Conservation (phyloP, 2,888 invertebrate species). For the Disparrhopalites patrizii region DNA sequence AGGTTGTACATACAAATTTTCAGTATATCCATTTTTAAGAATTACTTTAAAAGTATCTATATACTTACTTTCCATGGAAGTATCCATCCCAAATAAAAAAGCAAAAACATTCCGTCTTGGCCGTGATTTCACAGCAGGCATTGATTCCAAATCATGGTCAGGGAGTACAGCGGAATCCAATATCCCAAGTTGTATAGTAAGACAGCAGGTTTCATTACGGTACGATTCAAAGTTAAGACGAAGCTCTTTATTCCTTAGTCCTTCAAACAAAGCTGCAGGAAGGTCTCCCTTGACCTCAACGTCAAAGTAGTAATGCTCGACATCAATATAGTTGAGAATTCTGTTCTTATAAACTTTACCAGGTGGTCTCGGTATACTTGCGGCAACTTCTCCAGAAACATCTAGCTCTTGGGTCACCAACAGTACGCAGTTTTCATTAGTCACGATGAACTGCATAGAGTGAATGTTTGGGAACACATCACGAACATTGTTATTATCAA, state of each 20-base stretch:
- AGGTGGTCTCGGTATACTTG: slow-evolving; percentile 12
- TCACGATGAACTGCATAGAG: slow-evolving; percentile 9
- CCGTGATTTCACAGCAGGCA: slow-evolving; percentile 12
- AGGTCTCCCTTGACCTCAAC: slow-evolving; percentile 15
- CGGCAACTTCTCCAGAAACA: slow-evolving; percentile 23
- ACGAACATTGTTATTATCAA: neutral
- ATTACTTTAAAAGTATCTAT: too few relatives aligned
- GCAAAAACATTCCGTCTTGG: slow-evolving; percentile 20
- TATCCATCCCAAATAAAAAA: slow-evolving; percentile 28
- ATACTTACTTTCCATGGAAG: slow-evolving; percentile 14
- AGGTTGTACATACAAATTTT: too few relatives aligned
- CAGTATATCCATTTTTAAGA: too few relatives aligned
- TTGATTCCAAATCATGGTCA: slow-evolving; percentile 29
- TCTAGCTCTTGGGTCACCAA: slow-evolving; percentile 28
- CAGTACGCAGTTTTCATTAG: slow-evolving; percentile 8
- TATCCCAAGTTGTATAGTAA: slow-evolving; percentile 30
- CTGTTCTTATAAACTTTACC: slow-evolving; percentile 19
- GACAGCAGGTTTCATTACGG: slow-evolving; percentile 1
- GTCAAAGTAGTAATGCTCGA: slow-evolving; percentile 28
- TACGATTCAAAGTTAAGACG: slow-evolving; percentile 28
- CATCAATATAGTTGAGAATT: slow-evolving; percentile 29
- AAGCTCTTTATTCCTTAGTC: slow-evolving; percentile 28
- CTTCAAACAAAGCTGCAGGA: slow-evolving; percentile 9
- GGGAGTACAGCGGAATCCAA: slow-evolving; percentile 28
- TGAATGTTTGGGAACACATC: neutral